Conservation (phyloP, 2,797 vertebrate genomes). For the Siniperca undulata region DNA sequence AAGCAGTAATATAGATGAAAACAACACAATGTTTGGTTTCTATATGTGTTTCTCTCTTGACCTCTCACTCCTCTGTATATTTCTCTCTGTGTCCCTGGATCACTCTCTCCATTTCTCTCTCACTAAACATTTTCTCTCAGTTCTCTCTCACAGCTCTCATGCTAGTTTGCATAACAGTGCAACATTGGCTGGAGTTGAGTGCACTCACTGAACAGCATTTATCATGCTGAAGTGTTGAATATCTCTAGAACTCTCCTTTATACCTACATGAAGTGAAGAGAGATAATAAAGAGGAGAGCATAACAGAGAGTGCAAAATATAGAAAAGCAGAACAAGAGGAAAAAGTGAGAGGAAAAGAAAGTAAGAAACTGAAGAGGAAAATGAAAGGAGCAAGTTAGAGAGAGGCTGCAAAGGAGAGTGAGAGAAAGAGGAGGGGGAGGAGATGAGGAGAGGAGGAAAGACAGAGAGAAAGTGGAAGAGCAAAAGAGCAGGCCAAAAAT, state of each 20-base stretch:
- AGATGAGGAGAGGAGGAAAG: slow-evolving; percentile 26
- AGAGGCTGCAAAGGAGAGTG: slow-evolving; percentile 29
- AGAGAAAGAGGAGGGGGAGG: slow-evolving; percentile 7
- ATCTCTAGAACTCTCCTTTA: slow-evolving; percentile 57
- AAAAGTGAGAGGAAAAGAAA: not conserved
- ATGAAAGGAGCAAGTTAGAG: slow-evolving; percentile 29
- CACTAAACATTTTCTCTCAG: slow-evolving; percentile 50
- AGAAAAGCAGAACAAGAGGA: slow-evolving; percentile 6
- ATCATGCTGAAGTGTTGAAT: slow-evolving; percentile 69
- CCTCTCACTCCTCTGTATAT: slow-evolving; percentile 37
- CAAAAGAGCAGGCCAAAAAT: slow-evolving; percentile 67
- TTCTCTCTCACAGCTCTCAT: slow-evolving; percentile 61
- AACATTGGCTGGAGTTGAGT: slow-evolving; percentile 71
- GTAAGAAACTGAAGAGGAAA: slow-evolving; percentile 20
- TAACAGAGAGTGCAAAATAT: slow-evolving; percentile 18
- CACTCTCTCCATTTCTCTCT: slow-evolving; percentile 52
- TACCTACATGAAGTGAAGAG: slow-evolving; percentile 43
- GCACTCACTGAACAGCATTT: slow-evolving; percentile 70
- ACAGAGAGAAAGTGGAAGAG: slow-evolving; percentile 38
- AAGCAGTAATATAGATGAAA: slow-evolving; percentile 22
- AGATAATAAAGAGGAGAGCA: slow-evolving; percentile 35
- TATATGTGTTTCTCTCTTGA: slow-evolving; percentile 42
- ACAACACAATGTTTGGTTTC: slow-evolving; percentile 19
- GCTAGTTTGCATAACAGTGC: slow-evolving; percentile 77
- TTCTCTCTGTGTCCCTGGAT: slow-evolving; percentile 42